These are phyloP conservation scores for Seriola aureovittata DNA, from an alignment of 2,113 vertebrate genomes.

Conservation along the genomic window DNA sequence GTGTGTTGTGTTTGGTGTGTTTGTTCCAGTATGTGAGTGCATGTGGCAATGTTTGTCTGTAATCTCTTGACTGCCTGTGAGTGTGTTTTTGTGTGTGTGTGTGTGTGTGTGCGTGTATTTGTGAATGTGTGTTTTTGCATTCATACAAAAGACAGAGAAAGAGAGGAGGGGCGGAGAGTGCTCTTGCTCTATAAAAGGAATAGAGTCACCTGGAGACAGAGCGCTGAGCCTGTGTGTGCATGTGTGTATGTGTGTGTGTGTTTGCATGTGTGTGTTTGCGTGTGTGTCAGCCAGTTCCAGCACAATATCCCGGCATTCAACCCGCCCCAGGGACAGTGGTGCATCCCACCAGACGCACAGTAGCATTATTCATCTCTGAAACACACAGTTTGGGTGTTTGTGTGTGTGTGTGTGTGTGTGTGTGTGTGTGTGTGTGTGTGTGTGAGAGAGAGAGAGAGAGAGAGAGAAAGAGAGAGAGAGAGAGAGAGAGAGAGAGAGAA, in stretches of 20 bases:
- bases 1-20: constrained; percentile 26
- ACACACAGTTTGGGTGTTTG: constrained; percentile 44
- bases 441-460: neutral
- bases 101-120: constrained; percentile 18
- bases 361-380: constrained; percentile 81
- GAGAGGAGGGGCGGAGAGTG: constrained; percentile 45
- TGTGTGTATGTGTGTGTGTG: constrained; percentile 10
- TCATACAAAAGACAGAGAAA: constrained; percentile 57
- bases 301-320: constrained; percentile 74
- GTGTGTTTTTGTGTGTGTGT: constrained; percentile 17
- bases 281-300: constrained; percentile 66
- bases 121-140: constrained; percentile 28
- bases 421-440: neutral
- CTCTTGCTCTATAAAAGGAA: constrained; percentile 72
- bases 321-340: constrained; percentile 74
- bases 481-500: no score
- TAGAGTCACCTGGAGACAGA: constrained; percentile 73
- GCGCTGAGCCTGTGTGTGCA: constrained; percentile 39
- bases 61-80: constrained; percentile 24
- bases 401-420: constrained; percentile 27
- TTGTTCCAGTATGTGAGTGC: constrained; percentile 42
- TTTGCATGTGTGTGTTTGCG: constrained; percentile 27
- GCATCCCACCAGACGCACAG: constrained; percentile 80
- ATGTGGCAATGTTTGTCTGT: constrained; percentile 43
- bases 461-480: neutral